These are phyloP conservation scores for Seriola quinqueradiata DNA, from an alignment of 2,113 vertebrate genomes.

Conservation along the genomic window DNA sequence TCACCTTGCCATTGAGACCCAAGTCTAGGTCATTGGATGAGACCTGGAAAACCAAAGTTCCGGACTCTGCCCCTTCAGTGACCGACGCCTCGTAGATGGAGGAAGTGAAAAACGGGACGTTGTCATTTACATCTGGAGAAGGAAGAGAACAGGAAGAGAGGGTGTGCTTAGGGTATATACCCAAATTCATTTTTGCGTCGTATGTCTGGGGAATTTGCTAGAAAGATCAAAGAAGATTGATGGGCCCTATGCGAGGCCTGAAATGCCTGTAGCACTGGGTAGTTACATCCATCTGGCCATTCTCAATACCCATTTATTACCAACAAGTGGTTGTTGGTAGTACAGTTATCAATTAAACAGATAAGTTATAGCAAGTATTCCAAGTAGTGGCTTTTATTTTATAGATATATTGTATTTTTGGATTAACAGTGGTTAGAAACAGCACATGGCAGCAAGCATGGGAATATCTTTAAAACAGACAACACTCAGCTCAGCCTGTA, in stretches of 20 bases:
- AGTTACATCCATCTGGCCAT: not conserved
- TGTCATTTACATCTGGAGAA: conserved; percentile 92
- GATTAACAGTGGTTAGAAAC: not conserved
- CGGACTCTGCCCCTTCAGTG: conserved; percentile 87
- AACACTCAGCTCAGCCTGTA: not conserved
- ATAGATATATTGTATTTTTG: not conserved
- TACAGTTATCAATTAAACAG: not conserved
- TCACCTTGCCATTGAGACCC: conserved; percentile 90
- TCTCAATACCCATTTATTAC: not conserved
- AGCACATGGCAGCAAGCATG: not conserved
- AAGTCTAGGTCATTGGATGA: conserved; percentile 90
- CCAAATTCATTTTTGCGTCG: not conserved
- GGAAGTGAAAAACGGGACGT: conserved; percentile 93
- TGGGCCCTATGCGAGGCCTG: not conserved
- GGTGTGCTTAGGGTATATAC: not conserved
- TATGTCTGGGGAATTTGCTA: not conserved
- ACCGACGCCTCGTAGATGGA: conserved; percentile 91
- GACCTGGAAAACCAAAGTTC: conserved; percentile 89
- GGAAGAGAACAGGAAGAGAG: not conserved
- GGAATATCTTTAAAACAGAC: not conserved
- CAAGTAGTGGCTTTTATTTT: not conserved
- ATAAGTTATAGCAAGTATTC: not conserved
- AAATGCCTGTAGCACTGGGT: not conserved
- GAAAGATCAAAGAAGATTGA: not conserved
- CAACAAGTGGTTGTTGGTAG: not conserved